phyloP scores from a whole-genome alignment of 64 coral and sea anemone species.

The Trachythela sp. region DNA sequence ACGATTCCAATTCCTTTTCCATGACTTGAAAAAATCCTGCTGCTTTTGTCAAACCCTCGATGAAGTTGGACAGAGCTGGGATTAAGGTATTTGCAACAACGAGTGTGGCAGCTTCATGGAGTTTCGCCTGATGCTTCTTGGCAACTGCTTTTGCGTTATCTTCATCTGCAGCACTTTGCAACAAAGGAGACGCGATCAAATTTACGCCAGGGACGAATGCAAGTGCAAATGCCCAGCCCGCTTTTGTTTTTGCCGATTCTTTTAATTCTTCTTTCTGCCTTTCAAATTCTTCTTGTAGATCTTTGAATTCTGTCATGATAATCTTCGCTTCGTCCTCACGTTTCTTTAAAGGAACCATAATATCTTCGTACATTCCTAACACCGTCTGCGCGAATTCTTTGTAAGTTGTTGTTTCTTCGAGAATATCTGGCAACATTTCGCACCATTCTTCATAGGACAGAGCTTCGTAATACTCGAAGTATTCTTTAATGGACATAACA shows the following conservation, averaged over 20 bases:
- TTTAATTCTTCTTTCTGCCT: constrained; percentile 14
- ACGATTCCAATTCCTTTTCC: constrained; percentile 30
- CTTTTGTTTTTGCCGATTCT: neutral
- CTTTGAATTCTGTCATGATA: constrained; percentile 8
- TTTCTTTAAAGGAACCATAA: neutral
- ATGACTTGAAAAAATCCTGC: constrained; percentile 51
- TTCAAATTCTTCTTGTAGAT: constrained; percentile 17
- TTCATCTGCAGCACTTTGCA: neutral
- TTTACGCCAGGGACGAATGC: constrained; percentile 30
- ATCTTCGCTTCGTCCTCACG: constrained; percentile 17
- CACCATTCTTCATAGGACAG: neutral
- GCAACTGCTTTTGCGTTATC: neutral
- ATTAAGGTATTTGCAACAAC: constrained; percentile 13
- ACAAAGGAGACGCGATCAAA: neutral
- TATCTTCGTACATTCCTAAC: constrained; percentile 25
- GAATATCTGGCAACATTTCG: neutral
- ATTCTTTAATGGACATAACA: neutral
- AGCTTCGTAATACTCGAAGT: too few relatives aligned
- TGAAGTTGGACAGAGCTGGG: constrained; percentile 31
- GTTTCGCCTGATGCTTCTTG: neutral
- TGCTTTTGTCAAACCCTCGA: constrained; percentile 13
- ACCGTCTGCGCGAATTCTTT: constrained; percentile 2
- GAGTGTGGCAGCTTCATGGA: neutral
- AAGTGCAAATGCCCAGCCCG: constrained; percentile 45
- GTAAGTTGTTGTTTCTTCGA: neutral